These are phyloP conservation scores for Lacerta viridis DNA, from an alignment of 2,797 vertebrate species.

Conservation along the genomic window DNA sequence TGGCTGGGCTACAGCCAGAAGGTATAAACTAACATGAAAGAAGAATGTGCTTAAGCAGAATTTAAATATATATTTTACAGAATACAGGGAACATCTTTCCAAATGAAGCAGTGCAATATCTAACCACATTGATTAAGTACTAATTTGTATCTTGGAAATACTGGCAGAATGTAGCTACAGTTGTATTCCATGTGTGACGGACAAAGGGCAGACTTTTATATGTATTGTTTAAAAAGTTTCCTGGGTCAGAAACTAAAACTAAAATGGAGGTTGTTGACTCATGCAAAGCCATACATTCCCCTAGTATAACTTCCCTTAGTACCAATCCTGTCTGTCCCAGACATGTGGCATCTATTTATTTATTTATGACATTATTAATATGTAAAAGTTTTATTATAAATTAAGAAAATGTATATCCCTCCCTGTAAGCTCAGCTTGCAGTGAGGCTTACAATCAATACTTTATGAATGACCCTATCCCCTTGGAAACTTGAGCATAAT, in stretches of 20 bases:
- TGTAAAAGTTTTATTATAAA: not conserved
- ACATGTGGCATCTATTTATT: not conserved
- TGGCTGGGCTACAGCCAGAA: conserved; percentile 9
- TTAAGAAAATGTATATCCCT: not conserved
- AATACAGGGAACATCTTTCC: conserved; percentile 9
- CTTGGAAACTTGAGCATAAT: not conserved
- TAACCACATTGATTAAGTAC: not conserved
- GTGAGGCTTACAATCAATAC: not conserved
- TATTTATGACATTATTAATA: not conserved
- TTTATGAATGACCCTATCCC: not conserved
- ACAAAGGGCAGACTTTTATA: not conserved
- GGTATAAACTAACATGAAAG: not conserved
- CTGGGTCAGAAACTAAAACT: not conserved
- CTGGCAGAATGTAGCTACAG: not conserved
- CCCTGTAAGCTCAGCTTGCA: not conserved
- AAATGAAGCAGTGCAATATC: conserved; percentile 5
- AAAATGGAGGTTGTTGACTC: not conserved
- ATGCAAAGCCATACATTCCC: not conserved
- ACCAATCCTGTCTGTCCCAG: not conserved
- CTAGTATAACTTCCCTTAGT: not conserved
- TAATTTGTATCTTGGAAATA: not conserved
- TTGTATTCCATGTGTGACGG: not conserved
- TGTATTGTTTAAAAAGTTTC: not conserved
- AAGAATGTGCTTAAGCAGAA: conserved; percentile 38
- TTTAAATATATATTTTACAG: conserved; percentile 5